Evolutionary conservation across 2,797 vertebrate species (phyloP).

Genomic region (Chromobotia macracanthus): DNA sequence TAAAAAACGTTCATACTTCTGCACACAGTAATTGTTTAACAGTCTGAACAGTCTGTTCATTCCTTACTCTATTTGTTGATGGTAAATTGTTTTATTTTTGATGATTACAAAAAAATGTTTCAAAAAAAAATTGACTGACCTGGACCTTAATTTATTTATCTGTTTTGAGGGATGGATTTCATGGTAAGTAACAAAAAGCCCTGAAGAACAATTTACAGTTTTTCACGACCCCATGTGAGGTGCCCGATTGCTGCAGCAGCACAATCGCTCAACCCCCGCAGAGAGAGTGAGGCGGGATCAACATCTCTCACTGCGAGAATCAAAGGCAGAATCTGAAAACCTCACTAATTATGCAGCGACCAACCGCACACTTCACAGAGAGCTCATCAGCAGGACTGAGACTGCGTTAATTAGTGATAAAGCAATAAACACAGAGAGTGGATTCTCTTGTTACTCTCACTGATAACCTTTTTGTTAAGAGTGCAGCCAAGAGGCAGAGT

Average conservation of each 20-base stretch:
- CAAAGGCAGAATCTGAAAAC: slow-evolving; percentile 52
- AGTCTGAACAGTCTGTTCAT: neutral
- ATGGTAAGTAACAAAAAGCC: slow-evolving; percentile 27
- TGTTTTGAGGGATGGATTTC: slow-evolving; percentile 27
- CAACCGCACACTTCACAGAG: slow-evolving; percentile 27
- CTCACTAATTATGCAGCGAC: slow-evolving; percentile 40
- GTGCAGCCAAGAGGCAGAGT: slow-evolving; percentile 51
- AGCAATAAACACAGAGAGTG: slow-evolving; percentile 66
- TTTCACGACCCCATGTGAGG: slow-evolving; percentile 11
- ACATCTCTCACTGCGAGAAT: slow-evolving; percentile 43
- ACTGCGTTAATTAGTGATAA: slow-evolving; percentile 72
- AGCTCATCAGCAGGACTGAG: slow-evolving; percentile 49
- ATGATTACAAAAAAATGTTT: slow-evolving; percentile 18
- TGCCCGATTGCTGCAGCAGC: slow-evolving; percentile 27
- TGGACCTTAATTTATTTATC: slow-evolving; percentile 42
- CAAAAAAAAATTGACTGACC: slow-evolving; percentile 16
- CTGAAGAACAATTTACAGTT: slow-evolving; percentile 37
- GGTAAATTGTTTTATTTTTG: slow-evolving; percentile 14
- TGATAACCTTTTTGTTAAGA: slow-evolving; percentile 66
- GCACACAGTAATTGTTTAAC: neutral
- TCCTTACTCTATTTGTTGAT: neutral
- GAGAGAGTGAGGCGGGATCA: slow-evolving; percentile 26
- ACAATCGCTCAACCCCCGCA: slow-evolving; percentile 6
- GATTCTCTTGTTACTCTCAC: slow-evolving; percentile 55
- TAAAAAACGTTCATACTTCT: neutral